These are phyloP conservation scores for Agrypnia vestita DNA, from an alignment of 1,140 invertebrate genomes.

Conservation along the genomic window DNA sequence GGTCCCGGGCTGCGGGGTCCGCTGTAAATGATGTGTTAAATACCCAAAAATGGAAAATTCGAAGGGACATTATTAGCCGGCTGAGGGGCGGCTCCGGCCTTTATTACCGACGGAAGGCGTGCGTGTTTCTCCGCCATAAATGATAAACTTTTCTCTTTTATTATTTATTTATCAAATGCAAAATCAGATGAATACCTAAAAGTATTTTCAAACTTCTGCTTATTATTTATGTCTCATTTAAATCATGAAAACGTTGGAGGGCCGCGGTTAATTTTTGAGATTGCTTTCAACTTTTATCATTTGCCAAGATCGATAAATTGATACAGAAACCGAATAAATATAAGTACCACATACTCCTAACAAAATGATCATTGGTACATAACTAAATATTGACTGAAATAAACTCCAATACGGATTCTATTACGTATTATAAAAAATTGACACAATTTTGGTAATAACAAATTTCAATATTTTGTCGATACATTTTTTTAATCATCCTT, in stretches of 20 bases:
- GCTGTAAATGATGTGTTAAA: constrained; percentile 49
- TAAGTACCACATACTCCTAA: too few species aligned
- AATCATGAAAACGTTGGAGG: constrained; percentile 5
- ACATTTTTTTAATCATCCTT: too few species aligned
- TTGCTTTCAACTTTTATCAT: not conserved
- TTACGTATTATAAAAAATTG: too few species aligned
- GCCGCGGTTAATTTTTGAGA: constrained; percentile 1
- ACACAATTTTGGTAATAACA: too few species aligned
- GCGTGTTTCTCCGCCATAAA: constrained; percentile 21
- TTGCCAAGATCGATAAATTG: not conserved
- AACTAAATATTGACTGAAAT: too few species aligned
- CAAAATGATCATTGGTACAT: too few species aligned
- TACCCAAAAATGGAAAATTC: constrained; percentile 45
- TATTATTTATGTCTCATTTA: constrained; percentile 31
- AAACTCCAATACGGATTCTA: too few species aligned
- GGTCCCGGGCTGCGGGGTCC: constrained; percentile 38
- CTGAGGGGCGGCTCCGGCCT: constrained; percentile 16
- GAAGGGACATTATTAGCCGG: constrained; percentile 33
- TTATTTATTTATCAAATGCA: constrained; percentile 37
- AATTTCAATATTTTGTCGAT: too few species aligned
- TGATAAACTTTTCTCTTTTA: constrained; percentile 39
- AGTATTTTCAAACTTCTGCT: constrained; percentile 16
- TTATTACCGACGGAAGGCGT: not conserved
- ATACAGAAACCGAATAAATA: too few species aligned
- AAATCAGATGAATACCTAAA: constrained; percentile 24